Evolutionary conservation across 2,888 invertebrate species (phyloP), one percentile per base, ranked within the genome.

Genomic region (Leptopilina syphax): DNA sequence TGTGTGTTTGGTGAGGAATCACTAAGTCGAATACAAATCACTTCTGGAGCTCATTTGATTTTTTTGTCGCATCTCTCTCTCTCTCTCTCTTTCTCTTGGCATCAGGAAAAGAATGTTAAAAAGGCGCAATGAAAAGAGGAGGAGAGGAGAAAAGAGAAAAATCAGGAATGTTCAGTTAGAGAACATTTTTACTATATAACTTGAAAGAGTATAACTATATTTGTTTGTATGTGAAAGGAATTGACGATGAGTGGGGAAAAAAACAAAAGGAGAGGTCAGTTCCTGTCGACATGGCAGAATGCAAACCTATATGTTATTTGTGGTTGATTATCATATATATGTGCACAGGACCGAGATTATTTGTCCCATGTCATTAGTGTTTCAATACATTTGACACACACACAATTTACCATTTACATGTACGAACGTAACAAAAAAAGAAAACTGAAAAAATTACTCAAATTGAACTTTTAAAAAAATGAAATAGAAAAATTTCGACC

Each of bases 261-360:
- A 50, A 70, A 27, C 50, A 50, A 70, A 70, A 54, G 50, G 50
- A 70, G 68, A 70, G 50, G 68, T 70, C 27, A 70, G 68, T 54
- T 50, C 12, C 50, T 13, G 50, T 54, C 50, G 7, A 8, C 68
- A 47, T 70, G 27, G 4, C 44, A 70, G 6, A 27, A 70, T 63
- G 24, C 6, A 9, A 63, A 63, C 63, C 13, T n/a, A 68, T 24
- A 68, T 50, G 27, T 54, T 34, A 34, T 34, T 70, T 70, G 27
- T 13, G 27, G 68, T 67, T 50, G 50, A 50, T 50, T 50, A 12
- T 70, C 50, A 70, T 18, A 47, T 70, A 70, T 18, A 47, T 70
- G 50, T 27, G 6, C 68, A 27, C 27, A 54, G 27, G 27, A 70
- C 50, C 50, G 27, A 54, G 27, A 50, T 24, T 24, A 18, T 54